phyloP scores from a whole-genome alignment of 2,113 vertebrate genomes.

The Callospermophilus lateralis region DNA sequence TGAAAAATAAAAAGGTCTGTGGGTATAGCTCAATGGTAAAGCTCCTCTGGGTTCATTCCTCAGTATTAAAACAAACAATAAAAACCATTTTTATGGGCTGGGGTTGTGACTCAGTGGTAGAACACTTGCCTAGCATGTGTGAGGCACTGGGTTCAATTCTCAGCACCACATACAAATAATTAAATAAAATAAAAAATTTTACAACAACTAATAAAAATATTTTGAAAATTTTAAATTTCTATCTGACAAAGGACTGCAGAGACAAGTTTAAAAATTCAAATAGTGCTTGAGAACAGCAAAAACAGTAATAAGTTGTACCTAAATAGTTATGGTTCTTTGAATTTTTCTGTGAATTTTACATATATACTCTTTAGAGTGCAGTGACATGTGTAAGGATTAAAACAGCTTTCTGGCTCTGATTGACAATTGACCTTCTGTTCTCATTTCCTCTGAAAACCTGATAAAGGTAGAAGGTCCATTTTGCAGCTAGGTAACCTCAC shows the following conservation, averaged over 20 bases:
- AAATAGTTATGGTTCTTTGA: not conserved
- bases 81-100: too few species aligned
- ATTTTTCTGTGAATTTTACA: not conserved
- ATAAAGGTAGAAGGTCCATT: not conserved
- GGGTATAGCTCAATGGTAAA: not conserved
- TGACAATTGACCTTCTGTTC: not conserved
- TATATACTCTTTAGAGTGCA: not conserved
- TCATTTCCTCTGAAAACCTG: not conserved
- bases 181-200: too few species aligned
- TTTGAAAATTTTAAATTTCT: not conserved
- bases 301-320: not conserved
- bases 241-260: not conserved
- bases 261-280: constrained; percentile 14
- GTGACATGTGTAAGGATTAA: not conserved
- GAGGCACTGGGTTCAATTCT: too few species aligned
- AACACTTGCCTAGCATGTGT: too few species aligned
- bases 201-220: not conserved
- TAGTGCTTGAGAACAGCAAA: not conserved
- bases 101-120: too few species aligned
- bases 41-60: not conserved
- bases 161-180: too few species aligned
- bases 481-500: not conserved
- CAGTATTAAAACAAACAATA: not conserved
- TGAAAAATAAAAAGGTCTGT: not conserved
- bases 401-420: not conserved